These are phyloP conservation scores for Bubo bubo DNA, from an alignment of 2,113 vertebrate species.

Conservation along the genomic window DNA sequence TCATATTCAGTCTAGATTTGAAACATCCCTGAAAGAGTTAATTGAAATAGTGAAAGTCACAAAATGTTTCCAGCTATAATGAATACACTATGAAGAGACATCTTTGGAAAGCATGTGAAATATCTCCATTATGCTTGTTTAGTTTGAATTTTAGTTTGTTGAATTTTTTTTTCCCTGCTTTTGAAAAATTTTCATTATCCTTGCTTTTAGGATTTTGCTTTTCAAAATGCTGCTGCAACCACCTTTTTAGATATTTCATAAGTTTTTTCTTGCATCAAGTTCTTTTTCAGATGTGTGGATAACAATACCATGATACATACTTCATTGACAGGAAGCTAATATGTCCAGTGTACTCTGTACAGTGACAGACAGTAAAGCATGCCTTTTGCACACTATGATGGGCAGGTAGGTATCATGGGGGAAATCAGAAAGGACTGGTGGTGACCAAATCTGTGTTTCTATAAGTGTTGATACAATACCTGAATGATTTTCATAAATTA, in stretches of 20 bases:
- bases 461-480: not conserved
- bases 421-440: not conserved
- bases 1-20: not conserved
- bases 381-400: not conserved
- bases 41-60: not conserved
- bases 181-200: not conserved
- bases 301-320: not conserved
- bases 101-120: not conserved
- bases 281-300: not conserved
- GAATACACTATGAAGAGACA: not conserved
- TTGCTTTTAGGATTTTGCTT: not conserved
- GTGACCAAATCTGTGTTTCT: not conserved
- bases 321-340: not conserved
- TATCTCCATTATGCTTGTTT: not conserved
- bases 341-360: not conserved
- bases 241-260: not conserved
- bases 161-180: not conserved
- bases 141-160: not conserved
- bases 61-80: not conserved
- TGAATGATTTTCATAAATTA: not conserved
- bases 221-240: not conserved
- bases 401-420: not conserved
- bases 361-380: not conserved
- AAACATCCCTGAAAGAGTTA: not conserved
- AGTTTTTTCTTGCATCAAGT: not conserved